Percentiles rank a stretch among this genome's conserved stretches.
Evolutionary conservation across 1,140 invertebrate genomes (phyloP).

Genomic region (Drosophila rufa): DNA sequence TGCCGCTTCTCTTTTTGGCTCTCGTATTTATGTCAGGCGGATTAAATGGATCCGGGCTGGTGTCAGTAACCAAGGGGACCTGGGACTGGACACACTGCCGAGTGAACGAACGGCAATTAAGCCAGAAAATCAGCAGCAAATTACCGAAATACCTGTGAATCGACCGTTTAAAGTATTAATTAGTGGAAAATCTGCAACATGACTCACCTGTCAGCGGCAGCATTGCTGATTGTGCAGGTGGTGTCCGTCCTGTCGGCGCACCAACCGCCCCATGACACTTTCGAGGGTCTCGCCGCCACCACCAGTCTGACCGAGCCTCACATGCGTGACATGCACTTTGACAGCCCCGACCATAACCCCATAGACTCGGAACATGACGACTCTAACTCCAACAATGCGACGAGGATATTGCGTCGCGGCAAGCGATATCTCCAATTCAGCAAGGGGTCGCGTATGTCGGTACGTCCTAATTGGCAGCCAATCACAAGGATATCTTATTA

Average conservation of each 20-base stretch:
- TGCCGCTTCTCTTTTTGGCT: constrained; percentile 25
- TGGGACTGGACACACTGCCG: constrained; percentile 45
- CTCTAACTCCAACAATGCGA: constrained; percentile 43
- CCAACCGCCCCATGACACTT: constrained; percentile 38
- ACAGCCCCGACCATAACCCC: constrained; percentile 30
- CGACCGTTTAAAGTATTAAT: constrained; percentile 42
- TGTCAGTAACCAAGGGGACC: constrained; percentile 56
- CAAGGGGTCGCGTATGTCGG: constrained; percentile 76
- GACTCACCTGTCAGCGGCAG: constrained; percentile 28
- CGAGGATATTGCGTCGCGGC: constrained; percentile 64
- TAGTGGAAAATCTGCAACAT: constrained; percentile 37
- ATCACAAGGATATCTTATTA: constrained; percentile 7
- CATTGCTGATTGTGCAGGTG: constrained; percentile 36
- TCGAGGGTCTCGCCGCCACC: constrained; percentile 15
- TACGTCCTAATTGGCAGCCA: constrained; percentile 43
- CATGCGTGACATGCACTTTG: constrained; percentile 60
- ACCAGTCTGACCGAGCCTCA: constrained; percentile 6
- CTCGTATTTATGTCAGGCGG: constrained; percentile 60
- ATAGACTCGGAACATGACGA: constrained; percentile 10
- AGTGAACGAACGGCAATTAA: constrained; percentile 17
- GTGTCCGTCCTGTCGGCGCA: constrained; percentile 17
- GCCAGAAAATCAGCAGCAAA: constrained; percentile 14
- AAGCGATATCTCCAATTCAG: constrained; percentile 67
- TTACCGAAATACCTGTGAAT: not conserved
- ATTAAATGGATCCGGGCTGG: constrained; percentile 50